A percentile compares a stretch with the other conserved stretches of the same genome.
phyloP scores from a whole-genome alignment of 2,797 vertebrate genomes.

The Sandelia bainsii region DNA sequence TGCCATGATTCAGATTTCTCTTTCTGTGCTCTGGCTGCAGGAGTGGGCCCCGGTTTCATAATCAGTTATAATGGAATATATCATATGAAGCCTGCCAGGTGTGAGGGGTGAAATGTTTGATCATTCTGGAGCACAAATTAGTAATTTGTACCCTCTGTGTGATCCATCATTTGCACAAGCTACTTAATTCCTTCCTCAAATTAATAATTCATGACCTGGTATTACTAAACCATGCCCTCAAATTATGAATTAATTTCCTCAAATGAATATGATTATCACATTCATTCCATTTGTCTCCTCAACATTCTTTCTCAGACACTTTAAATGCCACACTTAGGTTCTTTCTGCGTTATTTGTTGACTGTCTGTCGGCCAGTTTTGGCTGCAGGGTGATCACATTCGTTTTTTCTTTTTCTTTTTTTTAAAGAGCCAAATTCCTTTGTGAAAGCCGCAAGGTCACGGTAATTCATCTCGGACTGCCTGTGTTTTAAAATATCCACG shows the following conservation, averaged over 20 bases:
- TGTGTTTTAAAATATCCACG: too few species aligned
- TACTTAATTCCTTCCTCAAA: conserved; percentile 30
- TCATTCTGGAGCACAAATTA: conserved; percentile 21
- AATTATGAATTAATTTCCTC: not conserved
- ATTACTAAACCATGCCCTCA: conserved; percentile 28
- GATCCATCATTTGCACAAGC: conserved; percentile 32
- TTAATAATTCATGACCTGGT: conserved; percentile 44
- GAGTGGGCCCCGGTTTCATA: too few species aligned
- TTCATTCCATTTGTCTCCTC: not conserved
- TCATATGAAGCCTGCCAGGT: not conserved
- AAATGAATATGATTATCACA: conserved; percentile 16
- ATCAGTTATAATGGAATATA: not conserved
- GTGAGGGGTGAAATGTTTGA: conserved; percentile 17
- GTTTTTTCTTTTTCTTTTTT: too few species aligned
- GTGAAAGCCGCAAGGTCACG: too few species aligned
- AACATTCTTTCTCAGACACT: not conserved
- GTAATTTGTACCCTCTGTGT: conserved; percentile 19
- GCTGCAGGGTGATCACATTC: too few species aligned
- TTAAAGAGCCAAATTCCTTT: too few species aligned
- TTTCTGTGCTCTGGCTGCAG: too few species aligned
- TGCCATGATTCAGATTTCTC: too few species aligned
- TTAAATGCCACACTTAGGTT: not conserved
- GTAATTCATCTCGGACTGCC: too few species aligned
- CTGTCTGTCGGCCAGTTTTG: too few species aligned
- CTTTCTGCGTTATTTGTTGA: too few species aligned